These are phyloP conservation scores for Fulica atra DNA, from an alignment of 2,113 vertebrate species.

Conservation along the genomic window DNA sequence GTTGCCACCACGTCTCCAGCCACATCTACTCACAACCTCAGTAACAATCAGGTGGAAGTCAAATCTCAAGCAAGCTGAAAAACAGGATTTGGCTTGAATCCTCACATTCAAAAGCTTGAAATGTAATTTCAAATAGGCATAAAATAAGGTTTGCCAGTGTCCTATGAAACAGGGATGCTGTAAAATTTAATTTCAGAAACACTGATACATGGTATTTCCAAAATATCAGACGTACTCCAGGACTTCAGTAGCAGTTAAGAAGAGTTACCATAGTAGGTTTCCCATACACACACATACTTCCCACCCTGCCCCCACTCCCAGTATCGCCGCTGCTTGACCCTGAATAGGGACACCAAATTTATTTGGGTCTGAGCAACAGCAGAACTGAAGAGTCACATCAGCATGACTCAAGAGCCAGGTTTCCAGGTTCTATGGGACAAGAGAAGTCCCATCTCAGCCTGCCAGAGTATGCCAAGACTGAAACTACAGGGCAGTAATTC, in stretches of 20 bases:
- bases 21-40: background rate
- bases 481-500: background rate
- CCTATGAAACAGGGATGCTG: background rate
- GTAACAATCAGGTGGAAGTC: background rate
- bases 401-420: background rate
- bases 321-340: background rate
- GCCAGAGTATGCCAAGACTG: background rate
- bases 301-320: background rate
- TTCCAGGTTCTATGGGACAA: background rate
- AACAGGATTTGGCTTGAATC: background rate
- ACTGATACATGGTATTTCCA: background rate
- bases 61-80: background rate
- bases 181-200: background rate
- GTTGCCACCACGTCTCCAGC: background rate
- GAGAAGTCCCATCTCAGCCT: background rate
- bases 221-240: background rate
- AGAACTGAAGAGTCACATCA: background rate
- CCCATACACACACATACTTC: no score
- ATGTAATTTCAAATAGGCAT: background rate
- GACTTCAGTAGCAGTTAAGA: background rate
- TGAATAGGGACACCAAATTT: background rate
- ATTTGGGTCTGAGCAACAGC: background rate
- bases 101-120: background rate
- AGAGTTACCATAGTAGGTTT: background rate
- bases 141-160: background rate